phyloP scores from a whole-genome alignment of 2,113 vertebrate species.

The Oenanthe melanoleuca region DNA sequence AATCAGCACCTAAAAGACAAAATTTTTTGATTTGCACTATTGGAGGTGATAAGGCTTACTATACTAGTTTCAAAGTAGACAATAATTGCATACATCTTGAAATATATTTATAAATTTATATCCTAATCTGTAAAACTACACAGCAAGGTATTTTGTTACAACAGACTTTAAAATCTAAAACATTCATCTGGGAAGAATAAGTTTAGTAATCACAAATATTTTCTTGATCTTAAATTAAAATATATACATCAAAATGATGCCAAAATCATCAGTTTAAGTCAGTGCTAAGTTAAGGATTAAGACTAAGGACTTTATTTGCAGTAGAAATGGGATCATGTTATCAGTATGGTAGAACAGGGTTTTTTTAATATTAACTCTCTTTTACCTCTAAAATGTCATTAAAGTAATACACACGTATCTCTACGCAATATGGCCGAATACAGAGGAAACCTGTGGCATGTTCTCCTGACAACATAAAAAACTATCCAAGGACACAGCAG shows the following conservation, averaged over 20 bases:
- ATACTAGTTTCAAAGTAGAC: not conserved
- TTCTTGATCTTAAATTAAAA: not conserved
- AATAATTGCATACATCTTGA: not conserved
- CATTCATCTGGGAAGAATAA: not conserved
- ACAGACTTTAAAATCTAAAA: not conserved
- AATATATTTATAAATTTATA: not conserved
- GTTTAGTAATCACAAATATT: not conserved
- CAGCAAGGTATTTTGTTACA: not conserved
- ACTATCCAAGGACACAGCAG: not conserved
- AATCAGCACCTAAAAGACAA: not conserved
- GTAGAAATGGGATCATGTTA: not conserved
- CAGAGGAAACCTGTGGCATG: not conserved
- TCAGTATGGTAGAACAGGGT: too few relatives aligned
- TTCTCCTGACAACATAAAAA: not conserved
- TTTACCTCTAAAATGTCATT: not conserved
- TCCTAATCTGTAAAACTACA: not conserved
- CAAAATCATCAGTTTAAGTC: not conserved
- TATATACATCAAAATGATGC: not conserved
- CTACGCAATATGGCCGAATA: not conserved
- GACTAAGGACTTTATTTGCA: not conserved
- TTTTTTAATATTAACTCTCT: not conserved
- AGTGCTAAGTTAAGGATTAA: not conserved
- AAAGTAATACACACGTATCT: not conserved
- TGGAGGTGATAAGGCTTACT: not conserved
- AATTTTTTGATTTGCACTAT: not conserved